Base-by-base conservation (phyloP, 2,113 vertebrate species). In the Suricata suricatta region DNA sequence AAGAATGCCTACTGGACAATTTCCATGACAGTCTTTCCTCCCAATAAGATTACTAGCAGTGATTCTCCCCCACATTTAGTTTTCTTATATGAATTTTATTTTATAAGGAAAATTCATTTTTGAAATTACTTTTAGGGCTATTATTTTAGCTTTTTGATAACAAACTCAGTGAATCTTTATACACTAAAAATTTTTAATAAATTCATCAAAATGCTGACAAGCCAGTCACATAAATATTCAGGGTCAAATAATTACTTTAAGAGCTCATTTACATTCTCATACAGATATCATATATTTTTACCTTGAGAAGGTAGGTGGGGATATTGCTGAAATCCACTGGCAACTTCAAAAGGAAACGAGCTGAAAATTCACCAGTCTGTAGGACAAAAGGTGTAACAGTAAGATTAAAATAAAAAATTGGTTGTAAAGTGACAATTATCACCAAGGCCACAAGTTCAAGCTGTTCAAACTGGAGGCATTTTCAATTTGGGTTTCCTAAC, bases 301-400 rank as follows among this genome's bases (percentile, higher is more conserved):
- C 99, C 99, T 99, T 99, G 66, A 99, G 99, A 95, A 99, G 99
- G 97, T 99, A 99, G 71, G 99, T 99, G 1, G 99, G 99, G 98
- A 99, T 99, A 98, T 99, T 99, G 99, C 99, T 99, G 98, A 99
- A 99, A 98, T 99, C 99, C 86, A 99, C 99, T 0, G 99, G 99
- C 72, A 99, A 99, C 98, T 99, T 99, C 95, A 99, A 99, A 96
- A 99, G 99, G 97, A 99, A 99, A 31, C 99, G 99, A 95, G 99
- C 99, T 4, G 99, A 99, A 98, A 99, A 99, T 98, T 99, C 99
- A 97, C 99, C 99, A 25, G 99, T 99, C 99, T 99, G 99, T 47
- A 97, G 93, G 97, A 98, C 98, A 93, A 97, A 95, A 57, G 31
- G 64, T 85, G 88, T 84, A 95, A 41, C 38, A 98, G 93, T 98